phyloP scores from a whole-genome alignment of 1,140 invertebrate species.

The Arctopsyche grandis region DNA sequence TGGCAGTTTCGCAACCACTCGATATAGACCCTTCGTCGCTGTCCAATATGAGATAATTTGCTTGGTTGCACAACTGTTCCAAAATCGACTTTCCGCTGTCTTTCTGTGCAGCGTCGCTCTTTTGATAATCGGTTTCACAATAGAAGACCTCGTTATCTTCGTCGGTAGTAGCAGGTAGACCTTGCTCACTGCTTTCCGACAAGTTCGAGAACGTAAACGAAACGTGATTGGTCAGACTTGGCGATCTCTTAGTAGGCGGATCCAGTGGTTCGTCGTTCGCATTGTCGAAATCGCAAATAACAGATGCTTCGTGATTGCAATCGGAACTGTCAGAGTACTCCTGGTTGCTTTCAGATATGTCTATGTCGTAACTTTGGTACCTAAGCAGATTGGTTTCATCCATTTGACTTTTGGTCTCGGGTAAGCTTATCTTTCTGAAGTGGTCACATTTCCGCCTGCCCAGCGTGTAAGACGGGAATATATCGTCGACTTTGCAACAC shows the following conservation, averaged over 20 bases:
- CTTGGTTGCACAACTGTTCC: slow-evolving; percentile 58
- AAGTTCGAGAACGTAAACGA: slow-evolving; percentile 54
- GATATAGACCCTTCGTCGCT: slow-evolving; percentile 80
- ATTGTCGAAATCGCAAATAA: slow-evolving; percentile 7
- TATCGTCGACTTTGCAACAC: slow-evolving; percentile 61
- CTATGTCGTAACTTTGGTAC: slow-evolving; percentile 32
- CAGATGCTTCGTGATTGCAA: background rate
- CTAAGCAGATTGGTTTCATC: slow-evolving; percentile 23
- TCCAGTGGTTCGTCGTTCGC: background rate
- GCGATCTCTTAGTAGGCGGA: slow-evolving; percentile 21
- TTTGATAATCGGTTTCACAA: slow-evolving; percentile 60
- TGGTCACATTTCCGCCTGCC: slow-evolving; percentile 60
- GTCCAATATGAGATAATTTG: slow-evolving; percentile 67
- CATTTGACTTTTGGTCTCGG: slow-evolving; percentile 26
- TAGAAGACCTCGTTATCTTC: slow-evolving; percentile 61
- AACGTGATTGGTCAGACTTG: slow-evolving; percentile 38
- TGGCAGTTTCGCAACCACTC: slow-evolving; percentile 81
- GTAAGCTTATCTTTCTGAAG: slow-evolving; percentile 56
- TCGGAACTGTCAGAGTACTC: background rate
- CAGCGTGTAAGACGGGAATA: slow-evolving; percentile 63
- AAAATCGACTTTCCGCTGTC: slow-evolving; percentile 52
- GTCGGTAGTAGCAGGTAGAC: slow-evolving; percentile 46
- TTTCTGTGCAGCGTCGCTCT: slow-evolving; percentile 59
- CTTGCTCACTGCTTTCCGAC: slow-evolving; percentile 57
- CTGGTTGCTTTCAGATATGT: background rate